These are phyloP conservation scores for Polyploca ridens DNA, from an alignment of 2,888 invertebrate species.

Conservation along the genomic window DNA sequence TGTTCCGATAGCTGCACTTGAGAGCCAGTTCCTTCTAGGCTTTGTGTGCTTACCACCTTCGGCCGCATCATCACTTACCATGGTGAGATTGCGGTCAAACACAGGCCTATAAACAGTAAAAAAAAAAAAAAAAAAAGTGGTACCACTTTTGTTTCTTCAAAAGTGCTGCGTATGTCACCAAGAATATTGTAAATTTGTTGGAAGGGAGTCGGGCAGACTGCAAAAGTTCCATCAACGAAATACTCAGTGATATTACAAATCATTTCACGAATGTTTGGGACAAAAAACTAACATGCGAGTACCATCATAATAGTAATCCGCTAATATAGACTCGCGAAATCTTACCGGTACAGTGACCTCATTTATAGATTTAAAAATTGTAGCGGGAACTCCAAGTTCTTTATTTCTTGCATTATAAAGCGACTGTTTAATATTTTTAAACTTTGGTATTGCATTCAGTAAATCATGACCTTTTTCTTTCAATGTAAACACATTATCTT, in stretches of 20 bases:
- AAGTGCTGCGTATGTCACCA: constrained; percentile 1
- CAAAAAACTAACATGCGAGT: constrained; percentile 15
- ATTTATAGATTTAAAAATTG: constrained; percentile 12
- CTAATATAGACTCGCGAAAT: constrained; percentile 15
- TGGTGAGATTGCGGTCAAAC: no score
- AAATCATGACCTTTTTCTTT: constrained; percentile 13
- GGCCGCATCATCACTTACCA: no score
- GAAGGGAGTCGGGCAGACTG: constrained; percentile 6
- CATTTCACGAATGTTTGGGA: constrained; percentile 5
- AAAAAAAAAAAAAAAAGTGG: no score
- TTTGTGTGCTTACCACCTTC: no score
- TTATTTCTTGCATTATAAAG: constrained; percentile 11
- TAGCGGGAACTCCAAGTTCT: constrained; percentile 9
- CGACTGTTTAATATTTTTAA: constrained; percentile 8
- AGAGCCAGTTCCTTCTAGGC: no score
- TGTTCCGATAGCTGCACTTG: no score
- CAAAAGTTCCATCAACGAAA: constrained; percentile 17
- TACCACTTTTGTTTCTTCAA: constrained; percentile 14
- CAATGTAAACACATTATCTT: constrained; percentile 9
- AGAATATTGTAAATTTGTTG: constrained; percentile 4
- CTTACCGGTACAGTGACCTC: constrained; percentile 9
- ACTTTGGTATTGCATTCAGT: constrained; percentile 10
- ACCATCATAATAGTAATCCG: constrained; percentile 14
- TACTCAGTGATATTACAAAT: constrained; percentile 10
- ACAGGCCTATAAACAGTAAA: no score